Conservation (phyloP, 2,888 invertebrate genomes). For the Patella depressa region DNA sequence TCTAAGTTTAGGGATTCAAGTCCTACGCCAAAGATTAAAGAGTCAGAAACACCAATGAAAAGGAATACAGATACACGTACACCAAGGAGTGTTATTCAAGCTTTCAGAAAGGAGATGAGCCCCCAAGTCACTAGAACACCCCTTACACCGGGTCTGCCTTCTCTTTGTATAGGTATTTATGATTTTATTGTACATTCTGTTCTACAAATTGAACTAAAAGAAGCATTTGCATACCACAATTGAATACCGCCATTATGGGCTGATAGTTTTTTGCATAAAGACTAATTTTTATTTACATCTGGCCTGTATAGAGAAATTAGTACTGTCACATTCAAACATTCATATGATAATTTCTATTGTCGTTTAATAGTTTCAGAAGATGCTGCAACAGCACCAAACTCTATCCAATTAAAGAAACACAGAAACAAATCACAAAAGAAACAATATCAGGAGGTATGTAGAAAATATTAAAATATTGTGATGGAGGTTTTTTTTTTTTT, state of each 20-base stretch:
- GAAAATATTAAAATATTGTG: too few relatives aligned
- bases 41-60: neutral
- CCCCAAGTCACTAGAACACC: constrained; percentile 24
- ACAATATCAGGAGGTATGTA: neutral
- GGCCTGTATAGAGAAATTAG: too few relatives aligned
- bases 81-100: neutral
- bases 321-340: too few relatives aligned
- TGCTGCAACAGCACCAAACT: neutral
- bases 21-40: neutral
- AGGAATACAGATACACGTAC: neutral
- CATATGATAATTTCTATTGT: too few relatives aligned
- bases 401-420: neutral
- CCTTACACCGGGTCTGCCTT: constrained; percentile 13
- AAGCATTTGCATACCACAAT: too few relatives aligned
- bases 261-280: too few relatives aligned
- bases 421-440: neutral
- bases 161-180: neutral
- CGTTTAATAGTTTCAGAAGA: neutral
- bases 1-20: too few relatives aligned
- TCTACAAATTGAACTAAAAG: too few relatives aligned
- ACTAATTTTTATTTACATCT: too few relatives aligned
- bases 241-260: too few relatives aligned
- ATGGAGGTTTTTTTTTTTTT: too few relatives aligned
- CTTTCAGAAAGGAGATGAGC: constrained; percentile 25
- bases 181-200: too few relatives aligned